These are phyloP conservation scores for Drosophila melanocephala DNA, from an alignment of 2,888 invertebrate genomes.

Conservation along the genomic window DNA sequence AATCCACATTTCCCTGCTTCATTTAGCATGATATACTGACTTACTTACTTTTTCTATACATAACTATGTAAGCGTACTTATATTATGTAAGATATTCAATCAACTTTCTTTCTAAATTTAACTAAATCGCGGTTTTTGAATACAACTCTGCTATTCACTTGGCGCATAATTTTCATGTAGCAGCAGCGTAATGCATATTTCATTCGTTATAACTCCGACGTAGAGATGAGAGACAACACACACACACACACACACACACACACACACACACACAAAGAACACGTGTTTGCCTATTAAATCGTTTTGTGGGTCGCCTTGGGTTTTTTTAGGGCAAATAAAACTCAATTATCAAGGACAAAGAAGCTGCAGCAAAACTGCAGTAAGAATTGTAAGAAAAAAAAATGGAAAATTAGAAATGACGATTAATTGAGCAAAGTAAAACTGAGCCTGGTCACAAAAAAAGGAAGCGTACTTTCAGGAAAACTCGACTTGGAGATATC, in stretches of 20 bases:
- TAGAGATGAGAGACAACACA: constrained; percentile 1
- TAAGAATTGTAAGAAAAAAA: neutral
- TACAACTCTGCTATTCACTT: neutral
- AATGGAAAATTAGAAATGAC: constrained; percentile 18
- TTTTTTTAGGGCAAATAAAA: too few relatives aligned
- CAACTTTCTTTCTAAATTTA: too few relatives aligned
- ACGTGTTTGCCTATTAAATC: constrained; percentile 1
- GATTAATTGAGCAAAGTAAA: constrained; percentile 49
- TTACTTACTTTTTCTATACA: too few relatives aligned
- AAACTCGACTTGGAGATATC: too few relatives aligned
- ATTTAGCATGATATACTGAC: too few relatives aligned
- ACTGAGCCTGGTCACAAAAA: constrained; percentile 4
- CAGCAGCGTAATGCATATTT: constrained; percentile 37
- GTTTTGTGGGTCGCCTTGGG: neutral
- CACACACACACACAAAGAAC: constrained; percentile 1
- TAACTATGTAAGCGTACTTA: too few relatives aligned
- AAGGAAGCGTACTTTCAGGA: too few relatives aligned
- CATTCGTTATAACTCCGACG: constrained; percentile 40
- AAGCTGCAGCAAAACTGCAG: constrained; percentile 4
- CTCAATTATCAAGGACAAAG: constrained; percentile 8
- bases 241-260: constrained; percentile 2
- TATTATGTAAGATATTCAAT: too few relatives aligned
- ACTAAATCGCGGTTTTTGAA: neutral
- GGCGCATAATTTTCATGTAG: constrained; percentile 2
- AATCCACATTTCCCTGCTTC: too few relatives aligned